Base-by-base conservation (phyloP, 30 jellyfish, hydroid and myxozoan genomes). In the Clytia hemisphaerica region DNA sequence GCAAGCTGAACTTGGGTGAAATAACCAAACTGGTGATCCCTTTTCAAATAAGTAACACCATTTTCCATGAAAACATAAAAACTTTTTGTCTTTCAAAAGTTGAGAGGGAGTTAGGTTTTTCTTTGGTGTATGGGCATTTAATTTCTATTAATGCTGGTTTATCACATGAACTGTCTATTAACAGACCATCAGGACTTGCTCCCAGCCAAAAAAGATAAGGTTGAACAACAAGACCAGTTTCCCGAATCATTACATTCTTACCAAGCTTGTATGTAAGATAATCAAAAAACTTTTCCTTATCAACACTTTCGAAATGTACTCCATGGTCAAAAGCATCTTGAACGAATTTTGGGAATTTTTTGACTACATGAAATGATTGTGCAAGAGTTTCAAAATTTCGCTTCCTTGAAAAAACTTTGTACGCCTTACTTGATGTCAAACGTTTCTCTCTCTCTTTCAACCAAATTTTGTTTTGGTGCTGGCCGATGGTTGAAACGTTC, bases 251-350 rank as follows among this genome's bases (percentile, higher is more conserved):
- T 6, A 32, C 61, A 33, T 46, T 49, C 26, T 61, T 37, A 37
- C 38, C 37, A 24, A 73, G 44, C n/a, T 38, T 73, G 71, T 58
- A 59, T 37, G 58, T 73, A 1, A 73, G 26, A 36, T 33, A 35
- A 19, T 75, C 62, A 12, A 37, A 73, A 75, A 61, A 75, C 38
- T 14, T 40, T 35, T 50, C 71, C 28, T 16, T 44, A 26, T 83
- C 81, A n/a, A 31, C 61, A 19, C 48, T 71, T 34, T 73, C 83
- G n/a, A 32, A 2, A 19, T 14, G 28, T 45, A 15, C 60, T 29
- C 75, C 85, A 60, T 73, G 84, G 46, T 75, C 63, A 25, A 75
- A 50, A 42, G 88, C 83, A 64, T 61, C 88, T 27, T 36, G 53
- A 26, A 73, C 6, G 38, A 37, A 18, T 61, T 61, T 40, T 24